Percentiles rank a stretch among this genome's conserved stretches.
phyloP scores from a whole-genome alignment of 2,888 invertebrate genomes.

The Polietes domitor region DNA sequence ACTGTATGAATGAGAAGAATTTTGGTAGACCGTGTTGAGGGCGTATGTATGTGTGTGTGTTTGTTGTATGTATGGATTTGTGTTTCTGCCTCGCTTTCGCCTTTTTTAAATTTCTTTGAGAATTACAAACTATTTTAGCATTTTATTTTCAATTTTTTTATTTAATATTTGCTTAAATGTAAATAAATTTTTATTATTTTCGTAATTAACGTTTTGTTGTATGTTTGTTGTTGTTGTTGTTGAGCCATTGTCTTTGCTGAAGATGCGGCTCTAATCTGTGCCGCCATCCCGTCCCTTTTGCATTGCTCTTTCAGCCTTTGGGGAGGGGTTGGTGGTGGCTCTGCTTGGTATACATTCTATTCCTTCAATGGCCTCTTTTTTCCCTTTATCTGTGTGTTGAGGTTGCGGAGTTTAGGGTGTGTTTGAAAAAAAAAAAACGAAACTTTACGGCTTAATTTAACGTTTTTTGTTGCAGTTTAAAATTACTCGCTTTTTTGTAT shows the following conservation, averaged over 20 bases:
- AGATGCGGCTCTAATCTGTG: background rate
- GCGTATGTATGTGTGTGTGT: too few species aligned
- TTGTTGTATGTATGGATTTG: background rate
- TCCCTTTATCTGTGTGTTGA: background rate
- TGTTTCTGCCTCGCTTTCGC: conserved; percentile 60
- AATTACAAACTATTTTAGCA: conserved; percentile 60
- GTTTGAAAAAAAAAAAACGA: background rate
- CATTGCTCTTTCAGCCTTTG: conserved; percentile 4
- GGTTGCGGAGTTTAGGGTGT: background rate
- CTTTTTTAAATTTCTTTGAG: conserved; percentile 35
- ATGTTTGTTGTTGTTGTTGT: conserved; percentile 6
- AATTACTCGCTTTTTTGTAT: conserved; percentile 33
- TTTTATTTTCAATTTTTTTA: conserved; percentile 30
- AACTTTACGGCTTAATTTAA: conserved; percentile 13
- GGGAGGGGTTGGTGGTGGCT: conserved; percentile 9
- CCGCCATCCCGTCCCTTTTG: background rate
- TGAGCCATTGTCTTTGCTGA: background rate
- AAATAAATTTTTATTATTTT: conserved; percentile 32
- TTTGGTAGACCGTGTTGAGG: background rate
- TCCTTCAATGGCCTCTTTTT: background rate
- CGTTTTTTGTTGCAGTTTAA: conserved; percentile 22
- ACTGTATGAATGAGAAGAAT: conserved; percentile 12
- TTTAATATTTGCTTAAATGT: conserved; percentile 31
- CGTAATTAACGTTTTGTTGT: conserved; percentile 23
- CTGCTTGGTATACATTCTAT: background rate